Evolutionary conservation across 2,113 vertebrate genomes (phyloP).

Genomic region (Hylia prasina): DNA sequence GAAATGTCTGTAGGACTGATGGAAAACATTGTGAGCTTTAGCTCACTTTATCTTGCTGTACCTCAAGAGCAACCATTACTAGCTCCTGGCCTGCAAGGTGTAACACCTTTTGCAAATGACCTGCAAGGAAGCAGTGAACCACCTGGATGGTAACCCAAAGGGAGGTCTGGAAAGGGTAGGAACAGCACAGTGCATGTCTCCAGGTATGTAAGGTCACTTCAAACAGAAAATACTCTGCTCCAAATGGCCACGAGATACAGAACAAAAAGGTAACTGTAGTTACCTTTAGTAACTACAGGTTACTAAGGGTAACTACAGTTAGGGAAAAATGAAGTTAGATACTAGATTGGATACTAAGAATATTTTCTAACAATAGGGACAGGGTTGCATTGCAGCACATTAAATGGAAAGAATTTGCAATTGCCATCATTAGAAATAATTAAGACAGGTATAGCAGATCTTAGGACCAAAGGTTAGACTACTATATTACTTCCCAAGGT

Average conservation of each 20-base stretch:
- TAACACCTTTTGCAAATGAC: not conserved
- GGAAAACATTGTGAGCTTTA: not conserved
- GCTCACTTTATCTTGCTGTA: not conserved
- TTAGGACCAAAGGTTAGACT: not conserved
- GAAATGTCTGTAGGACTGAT: not conserved
- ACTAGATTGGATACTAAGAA: not conserved
- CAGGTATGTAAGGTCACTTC: not conserved
- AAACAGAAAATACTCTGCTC: not conserved
- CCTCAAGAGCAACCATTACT: not conserved
- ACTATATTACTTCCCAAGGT: not conserved
- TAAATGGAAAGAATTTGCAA: not conserved
- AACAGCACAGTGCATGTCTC: not conserved
- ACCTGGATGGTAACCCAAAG: not conserved
- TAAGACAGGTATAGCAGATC: not conserved
- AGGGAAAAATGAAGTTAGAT: not conserved
- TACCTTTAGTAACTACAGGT: no score
- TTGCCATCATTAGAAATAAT: not conserved
- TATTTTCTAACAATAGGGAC: not conserved
- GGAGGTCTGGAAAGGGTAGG: not conserved
- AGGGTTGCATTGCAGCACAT: not conserved
- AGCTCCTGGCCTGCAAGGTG: rapidly evolving
- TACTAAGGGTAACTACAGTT: no score
- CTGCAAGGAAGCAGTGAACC: not conserved
- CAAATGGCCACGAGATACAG: not conserved
- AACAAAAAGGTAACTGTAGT: not conserved